phyloP scores from a whole-genome alignment of 2,888 invertebrate genomes.

The Dryocosmus kuriphilus region DNA sequence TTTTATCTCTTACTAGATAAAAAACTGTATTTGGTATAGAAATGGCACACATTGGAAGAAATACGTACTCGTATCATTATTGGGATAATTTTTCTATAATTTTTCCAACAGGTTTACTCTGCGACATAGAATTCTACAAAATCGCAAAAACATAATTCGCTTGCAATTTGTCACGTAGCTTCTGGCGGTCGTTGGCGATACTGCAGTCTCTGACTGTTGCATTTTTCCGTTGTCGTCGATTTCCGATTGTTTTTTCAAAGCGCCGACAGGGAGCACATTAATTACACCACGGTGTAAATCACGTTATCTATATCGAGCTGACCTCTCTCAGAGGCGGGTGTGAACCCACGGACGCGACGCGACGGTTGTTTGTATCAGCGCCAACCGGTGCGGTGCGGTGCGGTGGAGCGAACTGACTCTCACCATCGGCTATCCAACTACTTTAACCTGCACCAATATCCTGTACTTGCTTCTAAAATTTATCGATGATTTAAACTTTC shows the following conservation, averaged over 20 bases:
- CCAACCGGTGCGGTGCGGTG: slow-evolving; percentile 4
- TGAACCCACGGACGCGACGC: slow-evolving; percentile 13
- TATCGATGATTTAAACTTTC: slow-evolving; percentile 57
- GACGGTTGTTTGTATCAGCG: slow-evolving; percentile 21
- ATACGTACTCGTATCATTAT: no score
- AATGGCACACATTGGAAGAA: no score
- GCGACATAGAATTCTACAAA: not conserved
- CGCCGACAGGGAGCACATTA: slow-evolving; percentile 68
- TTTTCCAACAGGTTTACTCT: not conserved
- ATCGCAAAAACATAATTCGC: slow-evolving; percentile 38
- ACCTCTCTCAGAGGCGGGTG: slow-evolving; percentile 44
- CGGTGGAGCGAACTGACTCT: slow-evolving; percentile 1
- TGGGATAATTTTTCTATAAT: no score
- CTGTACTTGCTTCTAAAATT: slow-evolving; percentile 65
- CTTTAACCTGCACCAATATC: slow-evolving; percentile 71
- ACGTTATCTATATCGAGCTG: slow-evolving; percentile 69
- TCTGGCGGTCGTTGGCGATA: slow-evolving; percentile 58
- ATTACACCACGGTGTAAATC: slow-evolving; percentile 73
- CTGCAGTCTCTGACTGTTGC: slow-evolving; percentile 61
- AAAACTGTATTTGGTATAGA: no score
- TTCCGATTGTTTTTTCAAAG: slow-evolving; percentile 71
- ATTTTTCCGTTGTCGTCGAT: slow-evolving; percentile 69
- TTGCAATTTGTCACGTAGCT: slow-evolving; percentile 49
- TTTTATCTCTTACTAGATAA: no score
- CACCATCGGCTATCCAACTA: slow-evolving; percentile 62